Evolutionary conservation across 2,888 invertebrate species (phyloP).

Genomic region (Pandemis corylana): DNA sequence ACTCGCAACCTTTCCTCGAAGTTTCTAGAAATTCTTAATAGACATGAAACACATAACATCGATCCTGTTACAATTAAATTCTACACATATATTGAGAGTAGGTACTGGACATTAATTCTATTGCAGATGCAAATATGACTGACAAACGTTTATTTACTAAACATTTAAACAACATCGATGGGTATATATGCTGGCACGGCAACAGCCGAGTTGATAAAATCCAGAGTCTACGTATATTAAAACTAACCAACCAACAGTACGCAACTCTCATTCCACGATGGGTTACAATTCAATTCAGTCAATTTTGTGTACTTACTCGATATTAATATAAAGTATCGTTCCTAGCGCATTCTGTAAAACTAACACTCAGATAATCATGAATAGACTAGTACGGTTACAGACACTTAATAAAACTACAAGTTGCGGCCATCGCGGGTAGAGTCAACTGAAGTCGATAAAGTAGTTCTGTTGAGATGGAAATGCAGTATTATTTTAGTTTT

Average conservation of each 20-base stretch:
- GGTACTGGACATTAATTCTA: background rate
- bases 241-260: background rate
- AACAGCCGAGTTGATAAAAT: background rate
- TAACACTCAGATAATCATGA: constrained; percentile 4
- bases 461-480: background rate
- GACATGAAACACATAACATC: background rate
- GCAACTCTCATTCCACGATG: constrained; percentile 1
- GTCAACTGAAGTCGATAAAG: background rate
- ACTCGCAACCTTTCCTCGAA: constrained; percentile 10
- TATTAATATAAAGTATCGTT: background rate
- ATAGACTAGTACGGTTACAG: constrained; percentile 21
- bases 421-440: constrained; percentile 1
- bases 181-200: background rate
- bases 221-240: background rate
- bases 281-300: background rate
- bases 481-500: background rate
- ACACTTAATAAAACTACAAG: constrained; percentile 19
- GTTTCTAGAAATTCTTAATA: background rate
- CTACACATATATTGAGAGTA: background rate
- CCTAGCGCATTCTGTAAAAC: constrained; percentile 3
- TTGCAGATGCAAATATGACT: background rate
- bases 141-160: background rate
- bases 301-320: background rate
- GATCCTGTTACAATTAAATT: background rate
- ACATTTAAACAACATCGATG: background rate